phyloP scores from a whole-genome alignment of 2,888 invertebrate species.

The Tinea pellionella region DNA sequence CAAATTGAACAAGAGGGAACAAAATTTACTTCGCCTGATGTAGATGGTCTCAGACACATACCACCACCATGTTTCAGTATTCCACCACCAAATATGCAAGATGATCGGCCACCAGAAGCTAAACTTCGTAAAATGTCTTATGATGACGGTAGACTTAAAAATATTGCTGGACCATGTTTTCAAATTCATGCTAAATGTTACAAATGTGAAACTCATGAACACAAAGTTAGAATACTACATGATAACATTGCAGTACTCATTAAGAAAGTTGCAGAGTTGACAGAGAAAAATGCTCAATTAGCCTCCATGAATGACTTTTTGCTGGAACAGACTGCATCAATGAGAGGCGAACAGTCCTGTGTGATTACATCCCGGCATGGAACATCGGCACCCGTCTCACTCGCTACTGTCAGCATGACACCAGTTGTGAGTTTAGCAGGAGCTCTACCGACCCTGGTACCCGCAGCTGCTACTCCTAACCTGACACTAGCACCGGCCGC shows the following conservation, averaged over 20 bases:
- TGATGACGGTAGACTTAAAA: conserved; percentile 32
- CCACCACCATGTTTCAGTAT: conserved; percentile 33
- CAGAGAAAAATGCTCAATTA: conserved; percentile 56
- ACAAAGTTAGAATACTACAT: conserved; percentile 55
- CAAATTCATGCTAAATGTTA: conserved; percentile 35
- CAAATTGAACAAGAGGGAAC: background rate
- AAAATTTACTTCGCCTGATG: conserved; percentile 15
- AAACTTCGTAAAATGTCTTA: conserved; percentile 47
- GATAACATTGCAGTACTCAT: conserved; percentile 60
- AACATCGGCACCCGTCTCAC: conserved; percentile 55
- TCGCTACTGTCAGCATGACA: conserved; percentile 61
- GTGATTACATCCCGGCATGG: conserved; percentile 61
- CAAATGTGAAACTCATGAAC: conserved; percentile 51
- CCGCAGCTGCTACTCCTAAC: conserved; percentile 49
- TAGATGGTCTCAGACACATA: conserved; percentile 23
- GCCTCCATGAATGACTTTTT: conserved; percentile 64
- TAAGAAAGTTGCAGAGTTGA: conserved; percentile 54
- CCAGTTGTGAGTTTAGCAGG: conserved; percentile 59
- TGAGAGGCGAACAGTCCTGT: conserved; percentile 53
- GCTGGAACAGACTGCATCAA: conserved; percentile 49
- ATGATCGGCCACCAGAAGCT: conserved; percentile 54
- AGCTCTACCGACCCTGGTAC: conserved; percentile 51
- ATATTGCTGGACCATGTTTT: conserved; percentile 41
- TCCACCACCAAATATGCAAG: conserved; percentile 39
- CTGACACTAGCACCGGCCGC: conserved; percentile 53